Conservation (phyloP, 2,113 vertebrate genomes). For the Psammodynastes pulverulentus region DNA sequence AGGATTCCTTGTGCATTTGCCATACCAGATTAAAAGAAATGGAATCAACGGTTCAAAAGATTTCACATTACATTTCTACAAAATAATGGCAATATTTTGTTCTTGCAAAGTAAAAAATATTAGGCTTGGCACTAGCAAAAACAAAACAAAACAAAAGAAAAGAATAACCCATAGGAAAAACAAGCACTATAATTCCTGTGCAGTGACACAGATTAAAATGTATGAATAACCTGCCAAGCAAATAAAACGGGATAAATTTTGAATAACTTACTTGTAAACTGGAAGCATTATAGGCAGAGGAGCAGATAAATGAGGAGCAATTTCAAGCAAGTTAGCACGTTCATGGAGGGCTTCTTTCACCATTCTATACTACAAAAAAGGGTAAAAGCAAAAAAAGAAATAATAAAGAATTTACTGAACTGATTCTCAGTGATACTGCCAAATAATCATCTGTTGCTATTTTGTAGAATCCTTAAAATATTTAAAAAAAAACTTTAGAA, state of each 20-base stretch:
- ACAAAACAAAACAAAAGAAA: background rate
- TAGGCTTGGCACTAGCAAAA: background rate
- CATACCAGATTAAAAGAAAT: background rate
- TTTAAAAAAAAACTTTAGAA: background rate
- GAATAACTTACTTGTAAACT: constrained; percentile 87
- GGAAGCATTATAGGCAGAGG: constrained; percentile 96
- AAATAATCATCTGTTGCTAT: background rate
- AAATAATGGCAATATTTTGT: background rate
- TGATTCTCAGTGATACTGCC: background rate
- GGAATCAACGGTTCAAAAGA: fast-evolving
- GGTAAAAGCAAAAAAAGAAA: background rate
- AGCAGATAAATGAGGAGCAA: constrained; percentile 90
- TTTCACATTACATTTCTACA: background rate
- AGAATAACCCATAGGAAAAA: background rate
- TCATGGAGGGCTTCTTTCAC: constrained; percentile 94
- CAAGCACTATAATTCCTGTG: background rate
- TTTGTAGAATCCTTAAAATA: background rate
- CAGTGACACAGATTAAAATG: background rate
- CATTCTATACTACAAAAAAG: constrained; percentile 83
- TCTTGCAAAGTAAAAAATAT: background rate
- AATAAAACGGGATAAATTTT: background rate
- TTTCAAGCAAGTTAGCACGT: constrained; percentile 88
- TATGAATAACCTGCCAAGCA: background rate
- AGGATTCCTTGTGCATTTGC: background rate
- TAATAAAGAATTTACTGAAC: background rate